A percentile compares a stretch with the other conserved stretches of the same genome.
These are phyloP conservation scores for Drosophila suzukii DNA, from an alignment of 1,140 invertebrate genomes.

Conservation along the genomic window DNA sequence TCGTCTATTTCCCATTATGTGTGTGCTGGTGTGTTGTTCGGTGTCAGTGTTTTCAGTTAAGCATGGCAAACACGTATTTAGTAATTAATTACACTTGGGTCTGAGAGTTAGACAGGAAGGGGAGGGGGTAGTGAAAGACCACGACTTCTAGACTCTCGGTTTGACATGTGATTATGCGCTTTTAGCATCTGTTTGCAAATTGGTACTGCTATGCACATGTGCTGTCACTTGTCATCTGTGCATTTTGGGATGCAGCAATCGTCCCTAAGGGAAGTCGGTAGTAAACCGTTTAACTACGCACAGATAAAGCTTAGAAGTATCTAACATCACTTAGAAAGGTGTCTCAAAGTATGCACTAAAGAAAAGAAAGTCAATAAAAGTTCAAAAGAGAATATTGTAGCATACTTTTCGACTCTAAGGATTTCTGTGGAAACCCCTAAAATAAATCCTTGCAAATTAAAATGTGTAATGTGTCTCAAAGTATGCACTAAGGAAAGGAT, in stretches of 20 bases:
- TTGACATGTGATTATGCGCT: slow-evolving; percentile 70
- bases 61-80: slow-evolving; percentile 71
- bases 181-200: slow-evolving; percentile 56
- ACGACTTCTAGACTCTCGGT: slow-evolving; percentile 46
- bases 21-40: slow-evolving; percentile 6
- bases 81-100: slow-evolving; percentile 77
- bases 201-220: slow-evolving; percentile 35
- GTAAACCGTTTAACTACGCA: background rate
- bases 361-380: too few species aligned
- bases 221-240: slow-evolving; percentile 20
- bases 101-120: slow-evolving; percentile 7
- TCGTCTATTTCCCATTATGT: slow-evolving; percentile 15
- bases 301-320: background rate
- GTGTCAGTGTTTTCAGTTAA: slow-evolving; percentile 33
- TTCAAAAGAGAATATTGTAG: too few species aligned
- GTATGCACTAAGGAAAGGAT: too few species aligned
- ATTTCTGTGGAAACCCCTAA: too few species aligned
- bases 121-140: background rate
- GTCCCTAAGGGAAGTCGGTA: background rate
- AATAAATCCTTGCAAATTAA: too few species aligned
- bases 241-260: slow-evolving; percentile 1
- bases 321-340: background rate
- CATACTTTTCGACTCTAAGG: too few species aligned
- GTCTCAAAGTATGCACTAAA: too few species aligned
- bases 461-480: too few species aligned